Evolutionary conservation across 2,797 vertebrate species (phyloP), one percentile per base, ranked within the genome.

Genomic region (Tragopan temminckii): DNA sequence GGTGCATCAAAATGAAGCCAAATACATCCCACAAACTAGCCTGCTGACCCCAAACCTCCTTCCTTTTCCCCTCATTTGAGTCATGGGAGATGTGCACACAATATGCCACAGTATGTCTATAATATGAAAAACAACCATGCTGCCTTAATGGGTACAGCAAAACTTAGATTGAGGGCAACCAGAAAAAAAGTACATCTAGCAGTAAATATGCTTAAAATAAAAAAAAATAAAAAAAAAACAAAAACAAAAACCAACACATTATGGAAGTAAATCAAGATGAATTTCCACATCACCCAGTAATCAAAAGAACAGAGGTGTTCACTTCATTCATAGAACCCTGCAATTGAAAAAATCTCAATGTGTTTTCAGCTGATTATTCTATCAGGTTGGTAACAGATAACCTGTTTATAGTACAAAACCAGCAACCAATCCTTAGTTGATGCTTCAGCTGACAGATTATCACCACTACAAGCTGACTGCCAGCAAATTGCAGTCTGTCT

Each of bases 241-340:
- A n/a, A n/a, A n/a, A n/a, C n/a, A n/a, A n/a, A n/a, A n/a, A n/a
- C n/a, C n/a, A n/a, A n/a, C n/a, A n/a, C 80, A 1, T 53, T 42
- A 88, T 0, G 0, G 20, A 0, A 72, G 31, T 46, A 74, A 52
- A 19, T 52, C 21, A n/a, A 64, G 23, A 1, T 25, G 38, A 20
- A 27, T 63, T 71, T 74, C 52, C 11, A 40, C 20, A 79, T 14
- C 38, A 52, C 5, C 33, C 55, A 67, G 45, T 84, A 29, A 72
- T 19, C 7, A 90, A 72, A 92, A 84, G 13, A 6, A 55, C 1
- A 31, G 1, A 6, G 18, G 12, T 40, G 36, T 11, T 48, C 63
- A 35, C 15, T n/a, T 79, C 17, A 48, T 31, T 71, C 20, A 72
- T 0, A n/a, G 24, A 88, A 59, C 27, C 25, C 29, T 18, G 62